Conservation (phyloP, 2,888 invertebrate species). For the Caenorhabditis imperialis region DNA sequence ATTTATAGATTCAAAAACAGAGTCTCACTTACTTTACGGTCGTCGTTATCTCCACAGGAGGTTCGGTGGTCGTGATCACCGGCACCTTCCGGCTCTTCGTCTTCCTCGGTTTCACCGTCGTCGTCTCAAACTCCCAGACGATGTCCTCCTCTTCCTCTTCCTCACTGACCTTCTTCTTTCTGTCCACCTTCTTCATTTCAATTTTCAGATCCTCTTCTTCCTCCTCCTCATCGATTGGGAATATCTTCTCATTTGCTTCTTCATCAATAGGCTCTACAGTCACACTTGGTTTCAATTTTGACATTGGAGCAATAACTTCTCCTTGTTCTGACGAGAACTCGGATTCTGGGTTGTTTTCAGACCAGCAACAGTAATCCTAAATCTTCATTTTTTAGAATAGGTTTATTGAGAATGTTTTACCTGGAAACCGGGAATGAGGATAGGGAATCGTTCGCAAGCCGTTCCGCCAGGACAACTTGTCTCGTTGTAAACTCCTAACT, state of each 20-base stretch:
- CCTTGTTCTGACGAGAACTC: conserved; percentile 26
- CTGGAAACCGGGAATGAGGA: conserved; percentile 69
- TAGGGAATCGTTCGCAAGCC: conserved; percentile 69
- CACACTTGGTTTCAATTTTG: conserved; percentile 44
- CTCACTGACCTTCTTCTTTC: conserved; percentile 24
- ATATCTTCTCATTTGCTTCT: conserved; percentile 38
- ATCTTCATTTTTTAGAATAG: not conserved
- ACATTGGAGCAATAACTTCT: conserved; percentile 31
- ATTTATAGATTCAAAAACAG: not conserved
- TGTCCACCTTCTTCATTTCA: conserved; percentile 14
- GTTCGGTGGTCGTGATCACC: conserved; percentile 49
- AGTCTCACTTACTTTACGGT: conserved; percentile 19
- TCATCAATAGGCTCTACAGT: conserved; percentile 49
- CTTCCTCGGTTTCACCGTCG: conserved; percentile 43
- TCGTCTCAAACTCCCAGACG: conserved; percentile 61
- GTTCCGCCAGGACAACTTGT: conserved; percentile 71
- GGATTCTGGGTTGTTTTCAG: conserved; percentile 53
- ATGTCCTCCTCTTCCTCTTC: conserved; percentile 53
- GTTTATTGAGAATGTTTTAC: no score
- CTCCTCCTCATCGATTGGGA: conserved; percentile 50
- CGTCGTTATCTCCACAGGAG: conserved; percentile 41
- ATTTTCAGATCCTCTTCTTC: conserved; percentile 46
- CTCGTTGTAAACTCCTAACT: conserved; percentile 68
- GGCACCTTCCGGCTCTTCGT: conserved; percentile 47
- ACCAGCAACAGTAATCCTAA: conserved; percentile 70